Evolutionary conservation across 2,888 invertebrate genomes (phyloP).

Genomic region (Myopa testacea): DNA sequence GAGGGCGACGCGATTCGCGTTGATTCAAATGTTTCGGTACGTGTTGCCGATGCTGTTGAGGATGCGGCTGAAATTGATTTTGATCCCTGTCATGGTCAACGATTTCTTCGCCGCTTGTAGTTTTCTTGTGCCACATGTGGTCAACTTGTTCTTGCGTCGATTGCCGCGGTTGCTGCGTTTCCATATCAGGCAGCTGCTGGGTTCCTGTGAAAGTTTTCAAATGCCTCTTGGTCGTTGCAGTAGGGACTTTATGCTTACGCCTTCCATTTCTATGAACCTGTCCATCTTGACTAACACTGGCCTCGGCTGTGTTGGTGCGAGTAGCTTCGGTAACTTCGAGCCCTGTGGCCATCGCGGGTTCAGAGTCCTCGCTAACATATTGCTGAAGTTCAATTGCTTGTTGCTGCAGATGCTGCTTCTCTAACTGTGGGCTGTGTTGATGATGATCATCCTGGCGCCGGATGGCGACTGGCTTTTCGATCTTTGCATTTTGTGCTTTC

Average conservation of each 20-base stretch:
- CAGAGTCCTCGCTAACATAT: constrained; percentile 29
- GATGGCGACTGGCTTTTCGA: constrained; percentile 47
- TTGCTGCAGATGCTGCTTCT: constrained; percentile 29
- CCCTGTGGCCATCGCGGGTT: constrained; percentile 35
- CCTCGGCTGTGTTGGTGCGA: constrained; percentile 9
- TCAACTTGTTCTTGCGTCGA: background rate
- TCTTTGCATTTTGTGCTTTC: constrained; percentile 47
- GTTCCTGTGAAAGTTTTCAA: background rate
- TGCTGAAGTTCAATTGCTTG: constrained; percentile 46
- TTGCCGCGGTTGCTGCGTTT: background rate
- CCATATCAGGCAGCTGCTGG: constrained; percentile 18
- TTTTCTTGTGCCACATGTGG: background rate
- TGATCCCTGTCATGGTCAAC: constrained; percentile 43
- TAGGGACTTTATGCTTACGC: constrained; percentile 43
- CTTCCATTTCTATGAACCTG: constrained; percentile 24
- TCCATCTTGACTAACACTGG: constrained; percentile 30
- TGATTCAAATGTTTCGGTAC: constrained; percentile 41
- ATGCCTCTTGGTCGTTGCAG: constrained; percentile 18
- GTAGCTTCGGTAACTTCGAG: constrained; percentile 13
- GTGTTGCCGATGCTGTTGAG: constrained; percentile 38
- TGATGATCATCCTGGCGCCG: constrained; percentile 15
- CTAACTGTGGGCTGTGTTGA: constrained; percentile 33
- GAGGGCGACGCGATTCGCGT: constrained; percentile 55
- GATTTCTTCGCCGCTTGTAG: constrained; percentile 16
- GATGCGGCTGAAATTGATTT: constrained; percentile 22